A percentile compares a stretch with the other conserved stretches of the same genome.
These are phyloP conservation scores for Mareca strepera DNA, from an alignment of 2,797 vertebrate species.

Conservation along the genomic window DNA sequence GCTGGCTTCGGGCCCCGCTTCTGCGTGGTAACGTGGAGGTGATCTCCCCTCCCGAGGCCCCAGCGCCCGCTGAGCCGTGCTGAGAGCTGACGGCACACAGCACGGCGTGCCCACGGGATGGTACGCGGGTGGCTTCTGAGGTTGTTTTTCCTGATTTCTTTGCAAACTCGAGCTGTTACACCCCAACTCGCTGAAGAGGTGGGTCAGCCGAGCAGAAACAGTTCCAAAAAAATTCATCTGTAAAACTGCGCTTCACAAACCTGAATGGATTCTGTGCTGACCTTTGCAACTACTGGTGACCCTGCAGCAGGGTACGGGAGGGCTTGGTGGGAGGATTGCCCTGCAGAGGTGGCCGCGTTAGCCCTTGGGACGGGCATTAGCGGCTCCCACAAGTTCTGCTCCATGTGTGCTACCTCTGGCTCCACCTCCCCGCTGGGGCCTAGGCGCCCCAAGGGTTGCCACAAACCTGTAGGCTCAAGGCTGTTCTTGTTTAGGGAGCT, in stretches of 20 bases:
- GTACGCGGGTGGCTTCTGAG: background rate
- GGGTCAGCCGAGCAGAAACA: background rate
- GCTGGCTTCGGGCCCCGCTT: accelerated
- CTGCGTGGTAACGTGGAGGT: accelerated
- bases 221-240: accelerated
- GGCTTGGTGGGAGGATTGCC: accelerated
- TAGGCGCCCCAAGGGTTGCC: background rate
- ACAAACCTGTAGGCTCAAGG: too few species aligned
- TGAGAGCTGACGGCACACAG: accelerated
- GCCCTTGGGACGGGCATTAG: background rate
- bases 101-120: background rate
- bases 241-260: accelerated
- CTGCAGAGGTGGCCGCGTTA: accelerated
- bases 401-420: background rate
- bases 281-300: background rate
- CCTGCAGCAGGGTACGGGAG: accelerated
- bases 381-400: background rate
- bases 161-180: too few species aligned
- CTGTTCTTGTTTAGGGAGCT: background rate
- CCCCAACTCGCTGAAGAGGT: accelerated
- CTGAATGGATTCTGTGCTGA: accelerated
- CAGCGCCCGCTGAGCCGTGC: background rate
- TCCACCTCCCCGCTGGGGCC: too few species aligned
- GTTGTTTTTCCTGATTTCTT: background rate
- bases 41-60: background rate